These are phyloP conservation scores for Drosophila infuscata DNA, from an alignment of 2,888 invertebrate genomes.

Conservation along the genomic window DNA sequence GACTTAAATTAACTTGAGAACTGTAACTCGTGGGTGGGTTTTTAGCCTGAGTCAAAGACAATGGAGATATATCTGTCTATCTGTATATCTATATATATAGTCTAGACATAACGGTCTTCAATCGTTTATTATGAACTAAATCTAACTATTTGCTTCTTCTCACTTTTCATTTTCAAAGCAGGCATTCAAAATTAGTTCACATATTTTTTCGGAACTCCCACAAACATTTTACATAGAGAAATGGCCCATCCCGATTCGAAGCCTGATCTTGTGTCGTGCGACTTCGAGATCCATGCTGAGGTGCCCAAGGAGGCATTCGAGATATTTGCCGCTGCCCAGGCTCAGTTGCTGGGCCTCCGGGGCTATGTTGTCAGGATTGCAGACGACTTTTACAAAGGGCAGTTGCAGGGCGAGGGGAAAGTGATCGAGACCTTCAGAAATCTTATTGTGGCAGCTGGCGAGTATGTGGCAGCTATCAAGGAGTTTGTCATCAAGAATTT, in stretches of 20 bases:
- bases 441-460: not conserved
- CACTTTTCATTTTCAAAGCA: not conserved
- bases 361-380: not conserved
- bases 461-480: slow-evolving; percentile 5
- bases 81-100: no score
- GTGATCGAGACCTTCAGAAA: slow-evolving; percentile 4
- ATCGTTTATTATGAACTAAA: not conserved
- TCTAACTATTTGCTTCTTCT: not conserved
- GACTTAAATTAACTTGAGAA: no score
- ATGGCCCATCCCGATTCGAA: not conserved
- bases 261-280: not conserved
- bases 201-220: not conserved
- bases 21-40: no score
- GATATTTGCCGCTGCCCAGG: slow-evolving; percentile 3
- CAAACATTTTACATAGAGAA: not conserved
- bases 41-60: no score
- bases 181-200: not conserved
- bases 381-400: slow-evolving; percentile 5
- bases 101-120: not conserved
- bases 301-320: not conserved
- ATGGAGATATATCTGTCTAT: no score
- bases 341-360: not conserved
- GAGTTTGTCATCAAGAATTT: slow-evolving; percentile 5
- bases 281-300: not conserved
- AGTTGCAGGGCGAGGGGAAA: slow-evolving; percentile 4